Evolutionary conservation across 2,888 invertebrate genomes (phyloP).

Genomic region (Caenorhabditis sp.): DNA sequence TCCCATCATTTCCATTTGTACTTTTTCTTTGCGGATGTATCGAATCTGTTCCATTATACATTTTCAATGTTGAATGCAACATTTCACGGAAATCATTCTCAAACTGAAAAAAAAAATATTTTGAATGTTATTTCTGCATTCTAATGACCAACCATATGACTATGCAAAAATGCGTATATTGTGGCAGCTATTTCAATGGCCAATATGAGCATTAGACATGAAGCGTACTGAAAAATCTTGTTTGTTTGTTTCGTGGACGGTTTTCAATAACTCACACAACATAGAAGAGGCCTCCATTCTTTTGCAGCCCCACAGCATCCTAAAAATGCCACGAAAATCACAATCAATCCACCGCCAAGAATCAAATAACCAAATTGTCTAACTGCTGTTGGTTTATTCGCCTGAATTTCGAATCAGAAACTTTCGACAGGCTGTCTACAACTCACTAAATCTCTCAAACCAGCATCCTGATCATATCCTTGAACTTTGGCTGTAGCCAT

Average conservation of each 20-base stretch:
- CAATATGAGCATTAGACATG: conserved; percentile 68
- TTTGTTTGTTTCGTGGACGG: background rate
- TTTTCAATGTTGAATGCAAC: conserved; percentile 62
- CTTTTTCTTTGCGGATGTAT: conserved; percentile 12
- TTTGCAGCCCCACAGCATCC: conserved; percentile 70
- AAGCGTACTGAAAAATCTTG: conserved; percentile 62
- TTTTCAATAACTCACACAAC: conserved; percentile 55
- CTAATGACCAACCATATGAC: conserved; percentile 56
- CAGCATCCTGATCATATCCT: conserved; percentile 67
- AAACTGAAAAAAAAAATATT: conserved; percentile 55
- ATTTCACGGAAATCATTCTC: conserved; percentile 69
- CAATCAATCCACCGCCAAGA: conserved; percentile 66
- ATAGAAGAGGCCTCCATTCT: conserved; percentile 69
- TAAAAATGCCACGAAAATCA: conserved; percentile 68
- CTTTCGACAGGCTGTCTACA: background rate
- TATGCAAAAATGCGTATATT: conserved; percentile 69
- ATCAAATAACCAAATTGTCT: conserved; percentile 68
- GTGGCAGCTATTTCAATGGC: conserved; percentile 68
- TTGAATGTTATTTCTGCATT: background rate
- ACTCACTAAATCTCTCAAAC: conserved; percentile 63
- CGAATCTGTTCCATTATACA: conserved; percentile 69
- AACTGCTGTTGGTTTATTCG: conserved; percentile 61
- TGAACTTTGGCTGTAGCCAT: conserved; percentile 62
- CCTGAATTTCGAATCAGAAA: conserved; percentile 38
- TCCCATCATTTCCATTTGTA: conserved; percentile 27